Base-by-base conservation (phyloP, 2,113 vertebrate genomes). In the Calypte anna region DNA sequence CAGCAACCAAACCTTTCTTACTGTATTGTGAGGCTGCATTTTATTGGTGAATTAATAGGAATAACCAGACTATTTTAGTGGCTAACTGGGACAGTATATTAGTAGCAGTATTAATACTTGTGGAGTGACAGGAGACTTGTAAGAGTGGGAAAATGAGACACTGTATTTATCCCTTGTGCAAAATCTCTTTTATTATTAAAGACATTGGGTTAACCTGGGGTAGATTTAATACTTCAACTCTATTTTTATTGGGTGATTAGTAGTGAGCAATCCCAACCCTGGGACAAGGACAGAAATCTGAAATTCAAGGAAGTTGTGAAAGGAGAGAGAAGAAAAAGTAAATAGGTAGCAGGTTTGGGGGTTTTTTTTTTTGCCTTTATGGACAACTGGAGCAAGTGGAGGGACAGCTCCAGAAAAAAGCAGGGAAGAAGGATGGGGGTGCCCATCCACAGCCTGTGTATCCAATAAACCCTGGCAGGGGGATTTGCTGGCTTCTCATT, bases 171-270 rank as follows among this genome's bases (percentile, higher is more conserved):
- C 97, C 98, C 97, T 83, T 95, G 98, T 98, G 97, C 95, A 97
- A 97, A 97, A 97, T 98, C 93, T 96, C 86, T 86, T 97, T 96
- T 97, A 97, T 98, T 98, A 97, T 97, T 95, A 95, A 98, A 97
- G 97, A 93, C 77, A 82, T 85, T 66, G 84, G 95, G 96, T 95
- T 98, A 98, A 97, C 97, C 69, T 88, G 97, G 95, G 93, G 96
- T 95, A 95, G 97, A 98, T 97, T 97, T 97, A 98, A 95, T 92
- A 92, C 82, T 96, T 96, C 90, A 93, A 62, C 86, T 96, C 63
- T 94, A 16, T 93, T 97, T 97, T 98, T 97, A 96, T 91, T 96
- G 96, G 90, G 82, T 97, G 94, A 96, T 97, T 97, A 97, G 95
- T 33, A 66, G 79, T 84, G 96, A 95, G 58, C 44, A 87, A 95